Percentiles rank a stretch among this genome's conserved stretches.
Evolutionary conservation across 2,888 invertebrate genomes (phyloP).

Genomic region (Phania funesta): DNA sequence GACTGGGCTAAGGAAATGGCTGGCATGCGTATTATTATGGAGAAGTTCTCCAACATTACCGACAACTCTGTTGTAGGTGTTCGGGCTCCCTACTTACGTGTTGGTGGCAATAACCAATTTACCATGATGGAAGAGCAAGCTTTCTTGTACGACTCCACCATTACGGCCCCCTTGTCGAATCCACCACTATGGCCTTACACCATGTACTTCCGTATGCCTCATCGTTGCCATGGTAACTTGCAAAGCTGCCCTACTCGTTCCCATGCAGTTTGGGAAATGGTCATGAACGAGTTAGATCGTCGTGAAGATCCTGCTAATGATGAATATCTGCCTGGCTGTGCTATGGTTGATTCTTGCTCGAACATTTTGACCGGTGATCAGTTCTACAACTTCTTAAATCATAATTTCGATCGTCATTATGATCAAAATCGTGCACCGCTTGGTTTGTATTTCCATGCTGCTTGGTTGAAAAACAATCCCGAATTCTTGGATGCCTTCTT

Average conservation of each 20-base stretch:
- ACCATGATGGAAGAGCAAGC: constrained; percentile 98
- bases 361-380: constrained; percentile 95
- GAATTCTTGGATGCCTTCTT: constrained; percentile 95
- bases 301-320: constrained; percentile 94
- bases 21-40: constrained; percentile 93
- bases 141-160: constrained; percentile 96
- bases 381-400: constrained; percentile 95
- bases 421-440: constrained; percentile 93
- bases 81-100: constrained; percentile 92
- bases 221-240: constrained; percentile 94
- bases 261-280: constrained; percentile 98
- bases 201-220: constrained; percentile 98
- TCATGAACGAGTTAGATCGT: constrained; percentile 95
- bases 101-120: constrained; percentile 97
- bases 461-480: constrained; percentile 95
- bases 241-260: constrained; percentile 95
- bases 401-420: constrained; percentile 96
- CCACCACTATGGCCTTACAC: constrained; percentile 99
- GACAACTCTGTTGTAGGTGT: constrained; percentile 96
- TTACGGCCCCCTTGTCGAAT: constrained; percentile 93
- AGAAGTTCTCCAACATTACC: constrained; percentile 93
- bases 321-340: constrained; percentile 94
- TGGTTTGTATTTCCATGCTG: constrained; percentile 95
- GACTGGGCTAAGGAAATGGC: constrained; percentile 98
- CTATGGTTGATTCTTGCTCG: constrained; percentile 97